phyloP scores from a whole-genome alignment of 2,888 invertebrate species.

The Phymatocera aterrima region DNA sequence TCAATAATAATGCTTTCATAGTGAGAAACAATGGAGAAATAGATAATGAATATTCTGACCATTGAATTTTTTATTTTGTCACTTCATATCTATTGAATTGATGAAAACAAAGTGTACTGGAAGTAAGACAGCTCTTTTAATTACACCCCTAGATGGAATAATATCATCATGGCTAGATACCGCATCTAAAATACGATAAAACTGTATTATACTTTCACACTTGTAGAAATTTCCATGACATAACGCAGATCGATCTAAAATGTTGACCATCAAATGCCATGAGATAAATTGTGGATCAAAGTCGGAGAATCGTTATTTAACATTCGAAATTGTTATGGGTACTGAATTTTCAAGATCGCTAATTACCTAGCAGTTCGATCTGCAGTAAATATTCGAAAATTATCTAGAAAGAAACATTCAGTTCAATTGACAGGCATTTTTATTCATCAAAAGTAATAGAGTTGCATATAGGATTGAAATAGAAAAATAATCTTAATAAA shows the following conservation, averaged over 20 bases:
- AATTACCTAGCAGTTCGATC: neutral
- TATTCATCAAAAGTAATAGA: neutral
- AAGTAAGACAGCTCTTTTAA: neutral
- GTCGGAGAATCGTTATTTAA: no score
- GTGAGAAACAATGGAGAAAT: neutral
- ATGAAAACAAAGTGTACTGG: neutral
- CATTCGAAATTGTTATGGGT: no score
- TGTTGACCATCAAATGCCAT: neutral
- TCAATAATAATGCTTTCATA: neutral
- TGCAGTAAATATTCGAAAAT: neutral
- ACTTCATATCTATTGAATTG: neutral
- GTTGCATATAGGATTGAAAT: neutral
- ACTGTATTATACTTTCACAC: neutral
- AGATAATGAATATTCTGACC: neutral
- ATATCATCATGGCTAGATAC: neutral
- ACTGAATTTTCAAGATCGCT: no score
- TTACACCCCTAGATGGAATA: neutral
- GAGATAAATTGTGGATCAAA: neutral
- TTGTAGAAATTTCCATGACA: neutral
- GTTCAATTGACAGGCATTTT: neutral
- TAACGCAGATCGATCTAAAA: neutral
- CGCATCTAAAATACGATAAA: neutral
- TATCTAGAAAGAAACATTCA: neutral
- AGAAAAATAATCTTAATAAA: neutral
- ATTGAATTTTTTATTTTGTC: neutral